Percentiles rank a stretch among this genome's conserved stretches.
Evolutionary conservation across 23 tunicate species (phyloP).

Genomic region (Trididemnum miniatum): DNA sequence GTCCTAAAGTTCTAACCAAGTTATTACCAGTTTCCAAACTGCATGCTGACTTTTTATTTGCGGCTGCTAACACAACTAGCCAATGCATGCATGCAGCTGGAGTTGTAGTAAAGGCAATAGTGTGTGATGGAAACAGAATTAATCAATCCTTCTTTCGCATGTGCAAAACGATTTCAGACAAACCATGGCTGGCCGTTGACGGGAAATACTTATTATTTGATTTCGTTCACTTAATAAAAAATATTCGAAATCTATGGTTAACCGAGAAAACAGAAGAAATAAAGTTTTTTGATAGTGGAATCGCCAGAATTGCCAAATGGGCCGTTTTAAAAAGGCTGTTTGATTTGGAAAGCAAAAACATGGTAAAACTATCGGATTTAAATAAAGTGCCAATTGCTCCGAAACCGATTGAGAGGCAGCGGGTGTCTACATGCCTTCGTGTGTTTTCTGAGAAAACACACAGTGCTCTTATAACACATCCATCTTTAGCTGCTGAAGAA

Average conservation of each 20-base stretch:
- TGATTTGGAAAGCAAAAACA: not conserved
- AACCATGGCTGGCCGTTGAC: not conserved
- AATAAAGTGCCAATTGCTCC: not conserved
- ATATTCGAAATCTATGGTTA: not conserved
- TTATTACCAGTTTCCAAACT: no score
- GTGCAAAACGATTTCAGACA: not conserved
- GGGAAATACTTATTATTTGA: not conserved
- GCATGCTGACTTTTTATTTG: not conserved
- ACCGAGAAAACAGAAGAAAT: not conserved
- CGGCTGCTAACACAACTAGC: not conserved
- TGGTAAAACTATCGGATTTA: not conserved
- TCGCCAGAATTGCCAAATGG: not conserved
- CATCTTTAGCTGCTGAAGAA: not conserved
- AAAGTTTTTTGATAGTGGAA: not conserved
- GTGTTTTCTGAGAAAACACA: not conserved
- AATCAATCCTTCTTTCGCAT: not conserved
- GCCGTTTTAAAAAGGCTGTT: not conserved
- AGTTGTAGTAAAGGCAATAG: no score
- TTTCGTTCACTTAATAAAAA: not conserved
- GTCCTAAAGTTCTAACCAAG: no score
- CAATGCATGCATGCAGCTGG: not conserved
- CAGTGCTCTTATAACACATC: not conserved
- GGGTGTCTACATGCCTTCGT: not conserved
- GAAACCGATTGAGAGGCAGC: not conserved
- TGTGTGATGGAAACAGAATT: constrained; percentile 8